Conservation (phyloP, 2,797 vertebrate genomes). For the Ibycter americanus region DNA sequence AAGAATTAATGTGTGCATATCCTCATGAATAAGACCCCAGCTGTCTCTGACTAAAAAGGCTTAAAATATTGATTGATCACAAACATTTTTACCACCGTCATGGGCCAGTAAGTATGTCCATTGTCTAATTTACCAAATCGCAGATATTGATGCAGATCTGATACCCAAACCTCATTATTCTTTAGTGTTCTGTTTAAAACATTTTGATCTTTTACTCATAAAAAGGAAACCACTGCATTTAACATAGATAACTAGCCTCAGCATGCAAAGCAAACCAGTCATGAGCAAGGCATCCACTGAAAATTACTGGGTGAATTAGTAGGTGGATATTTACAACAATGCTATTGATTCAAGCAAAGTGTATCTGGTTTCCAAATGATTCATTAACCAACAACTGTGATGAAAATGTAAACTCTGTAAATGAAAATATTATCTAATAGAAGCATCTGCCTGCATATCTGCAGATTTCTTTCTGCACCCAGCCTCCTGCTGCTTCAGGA, state of each 20-base stretch:
- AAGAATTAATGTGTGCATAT: background rate
- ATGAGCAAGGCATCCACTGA: background rate
- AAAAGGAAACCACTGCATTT: background rate
- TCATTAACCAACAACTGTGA: background rate
- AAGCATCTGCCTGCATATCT: background rate
- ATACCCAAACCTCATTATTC: background rate
- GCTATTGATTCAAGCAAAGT: background rate
- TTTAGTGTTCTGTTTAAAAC: background rate
- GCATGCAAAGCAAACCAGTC: background rate
- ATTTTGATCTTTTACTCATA: background rate
- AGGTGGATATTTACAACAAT: background rate
- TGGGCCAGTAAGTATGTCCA: background rate
- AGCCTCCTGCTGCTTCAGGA: background rate
- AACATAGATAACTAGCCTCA: background rate
- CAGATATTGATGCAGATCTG: background rate
- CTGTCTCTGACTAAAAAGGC: background rate
- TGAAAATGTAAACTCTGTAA: background rate
- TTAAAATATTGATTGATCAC: background rate
- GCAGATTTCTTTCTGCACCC: background rate
- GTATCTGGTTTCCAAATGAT: background rate
- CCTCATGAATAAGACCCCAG: background rate
- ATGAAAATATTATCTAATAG: background rate
- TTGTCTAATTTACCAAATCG: background rate
- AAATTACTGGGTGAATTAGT: slow-evolving; percentile 8
- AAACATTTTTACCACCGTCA: background rate